Evolutionary conservation across 2,797 vertebrate genomes (phyloP), one percentile per base, ranked within the genome.

Genomic region (Sebastes itinus): DNA sequence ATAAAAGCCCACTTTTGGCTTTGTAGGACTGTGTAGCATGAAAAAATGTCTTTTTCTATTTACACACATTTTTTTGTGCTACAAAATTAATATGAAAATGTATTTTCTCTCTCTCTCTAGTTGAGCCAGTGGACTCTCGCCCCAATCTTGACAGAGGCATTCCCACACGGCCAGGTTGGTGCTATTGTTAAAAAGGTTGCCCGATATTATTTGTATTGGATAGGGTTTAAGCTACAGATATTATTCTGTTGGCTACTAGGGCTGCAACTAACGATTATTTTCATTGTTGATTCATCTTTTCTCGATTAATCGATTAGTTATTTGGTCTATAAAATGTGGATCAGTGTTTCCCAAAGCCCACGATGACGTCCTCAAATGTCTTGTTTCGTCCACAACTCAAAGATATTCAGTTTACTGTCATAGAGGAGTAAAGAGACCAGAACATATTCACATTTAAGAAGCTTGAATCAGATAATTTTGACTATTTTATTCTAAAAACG

Each of bases 81-180:
- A 20, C 2, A 64, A 32, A 49, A 61, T 33, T 0, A 16, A 75
- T 22, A 22, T 52, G 0, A 8, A 22, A 55, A 2, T 35, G 0
- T 8, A 33, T 23, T 25, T 23, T 88, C 86, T 93, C 7, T 66
- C 86, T 66, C 4, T 58, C 63, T 90, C 79, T 91, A 99, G 98
- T 99, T 58, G 98, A 99, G 83, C 97, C 97, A 2, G 97, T 99
- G 28, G 98, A 99, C 80, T 97, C 97, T 83, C 97, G 97, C 77
- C 98, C 98, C 20, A 96, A 94, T 82, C 95, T 97, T 13, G 98
- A 99, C 92, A 94, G 98, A 97, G 97, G 97, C 92, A 93, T 99
- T 86, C 97, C 98, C 82, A 99, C 98, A 86, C 95, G 97, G 89
- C 97, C 98, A 97, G 98, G 98, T 99, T 94, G 55, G 88, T 84